Percentiles rank a stretch among this genome's conserved stretches.
Evolutionary conservation across 2,113 vertebrate species (phyloP).

Genomic region (Pavo muticus): DNA sequence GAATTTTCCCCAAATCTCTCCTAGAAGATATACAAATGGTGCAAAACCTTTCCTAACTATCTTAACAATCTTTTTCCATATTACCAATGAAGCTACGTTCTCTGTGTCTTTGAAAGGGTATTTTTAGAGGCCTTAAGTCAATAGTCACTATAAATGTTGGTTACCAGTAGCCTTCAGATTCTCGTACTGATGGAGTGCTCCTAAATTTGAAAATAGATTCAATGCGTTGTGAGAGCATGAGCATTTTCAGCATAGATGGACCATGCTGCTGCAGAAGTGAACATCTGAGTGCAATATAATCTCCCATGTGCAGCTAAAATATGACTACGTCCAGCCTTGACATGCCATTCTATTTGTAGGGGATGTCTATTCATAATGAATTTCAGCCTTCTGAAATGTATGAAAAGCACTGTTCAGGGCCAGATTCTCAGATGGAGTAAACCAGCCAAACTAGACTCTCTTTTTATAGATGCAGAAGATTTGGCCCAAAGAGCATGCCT

Average conservation of each 20-base stretch:
- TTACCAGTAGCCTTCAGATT: slow-evolving; percentile 84
- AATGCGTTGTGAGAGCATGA: slow-evolving; percentile 78
- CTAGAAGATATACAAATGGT: slow-evolving; percentile 10
- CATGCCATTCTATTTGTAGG: slow-evolving; percentile 67
- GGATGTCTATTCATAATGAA: slow-evolving; percentile 37
- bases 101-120: slow-evolving; percentile 74
- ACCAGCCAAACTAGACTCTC: background rate
- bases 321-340: slow-evolving; percentile 36
- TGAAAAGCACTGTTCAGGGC: background rate
- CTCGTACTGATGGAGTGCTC: slow-evolving; percentile 80
- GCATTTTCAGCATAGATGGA: slow-evolving; percentile 67
- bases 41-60: slow-evolving; percentile 62
- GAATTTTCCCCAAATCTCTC: background rate
- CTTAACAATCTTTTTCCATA: slow-evolving; percentile 75
- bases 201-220: slow-evolving; percentile 88
- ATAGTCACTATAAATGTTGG: slow-evolving; percentile 74
- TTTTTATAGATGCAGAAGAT: background rate
- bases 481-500: background rate
- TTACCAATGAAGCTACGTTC: slow-evolving; percentile 66
- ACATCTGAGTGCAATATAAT: slow-evolving; percentile 71
- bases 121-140: slow-evolving; percentile 72
- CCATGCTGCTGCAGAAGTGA: slow-evolving; percentile 42
- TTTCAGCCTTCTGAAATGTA: slow-evolving; percentile 42
- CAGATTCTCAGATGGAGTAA: slow-evolving; percentile 7
- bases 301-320: slow-evolving; percentile 44